phyloP scores from a whole-genome alignment of 2,888 invertebrate genomes.

The Drosophila flavopinicola region DNA sequence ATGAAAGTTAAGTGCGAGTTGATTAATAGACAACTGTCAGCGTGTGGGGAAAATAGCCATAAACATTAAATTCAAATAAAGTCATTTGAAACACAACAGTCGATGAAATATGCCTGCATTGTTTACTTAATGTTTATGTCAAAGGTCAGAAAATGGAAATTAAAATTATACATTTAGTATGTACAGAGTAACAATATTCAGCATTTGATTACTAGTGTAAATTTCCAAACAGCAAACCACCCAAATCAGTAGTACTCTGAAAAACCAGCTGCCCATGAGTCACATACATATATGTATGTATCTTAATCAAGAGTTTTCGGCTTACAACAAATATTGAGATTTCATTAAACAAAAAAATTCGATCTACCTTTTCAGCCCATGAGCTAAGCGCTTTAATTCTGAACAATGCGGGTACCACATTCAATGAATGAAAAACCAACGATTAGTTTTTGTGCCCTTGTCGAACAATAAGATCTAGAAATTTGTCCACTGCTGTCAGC shows the following conservation, averaged over 20 bases:
- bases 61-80: conserved; percentile 8
- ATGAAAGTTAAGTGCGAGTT: conserved; percentile 33
- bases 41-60: conserved; percentile 4
- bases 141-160: background rate
- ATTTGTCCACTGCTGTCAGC: conserved; percentile 51
- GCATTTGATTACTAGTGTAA: too few species aligned
- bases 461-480: conserved; percentile 30
- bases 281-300: background rate
- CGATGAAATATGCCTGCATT: too few species aligned
- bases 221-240: background rate
- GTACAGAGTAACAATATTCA: too few species aligned
- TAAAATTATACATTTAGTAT: background rate
- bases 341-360: background rate
- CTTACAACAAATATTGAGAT: background rate
- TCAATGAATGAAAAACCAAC: conserved; percentile 10
- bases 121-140: too few species aligned
- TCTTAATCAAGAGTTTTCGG: conserved; percentile 10
- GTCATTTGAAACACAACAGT: background rate
- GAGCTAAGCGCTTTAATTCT: conserved; percentile 19
- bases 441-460: conserved; percentile 18
- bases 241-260: background rate
- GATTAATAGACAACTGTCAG: conserved; percentile 51
- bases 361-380: conserved; percentile 3
- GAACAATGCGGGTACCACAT: conserved; percentile 9
- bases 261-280: background rate